Base-by-base conservation (phyloP, 2,888 invertebrate species). In the Prosapia bicincta region DNA sequence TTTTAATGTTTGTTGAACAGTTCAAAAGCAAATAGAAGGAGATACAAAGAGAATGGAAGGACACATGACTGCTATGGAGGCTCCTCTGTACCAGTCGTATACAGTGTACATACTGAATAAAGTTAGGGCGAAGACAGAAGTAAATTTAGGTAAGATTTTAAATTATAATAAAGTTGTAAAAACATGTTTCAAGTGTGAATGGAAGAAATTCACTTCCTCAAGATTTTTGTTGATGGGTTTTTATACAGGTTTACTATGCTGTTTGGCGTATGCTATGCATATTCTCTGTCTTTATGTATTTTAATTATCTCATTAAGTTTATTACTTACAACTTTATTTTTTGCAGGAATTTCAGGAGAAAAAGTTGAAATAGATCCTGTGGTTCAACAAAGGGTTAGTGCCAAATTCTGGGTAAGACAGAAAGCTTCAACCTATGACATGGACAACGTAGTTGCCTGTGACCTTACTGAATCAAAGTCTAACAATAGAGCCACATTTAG, bases 321-420 rank as follows among this genome's bases (percentile, higher is more conserved):
- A n/a, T n/a, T n/a, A n/a, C n/a, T n/a, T n/a, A n/a, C n/a, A n/a
- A n/a, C n/a, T n/a, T n/a, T n/a, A n/a, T 32, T n/a, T 78, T 76
- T 79, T 82, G 65, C 79, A 87, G 88, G 95, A 69, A 92, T 97
- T 79, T 96, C 96, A 15, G 92, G 95, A 6, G 96, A 97, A 81
- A 93, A 95, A 84, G 91, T 97, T 77, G 97, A 97, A 86, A 94
- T 97, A 73, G 95, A 96, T 84, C 95, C 95, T 0, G 89, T 93
- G 26, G 82, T 85, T 20, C 81, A 81, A 28, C 84, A 84, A 74
- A 85, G 85, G 80, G 85, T 85, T 15, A 82, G 84, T 5, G 82
- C 84, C 26, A 83, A 84, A 78, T 85, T 88, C 80, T 87, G 88
- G 85, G 88, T 88, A 67, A 88, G 91, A 82, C 90, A 93, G 80